Percentiles rank a stretch among this genome's conserved stretches.
phyloP scores from a whole-genome alignment of 2,113 vertebrate species.

The Corapipo altera region DNA sequence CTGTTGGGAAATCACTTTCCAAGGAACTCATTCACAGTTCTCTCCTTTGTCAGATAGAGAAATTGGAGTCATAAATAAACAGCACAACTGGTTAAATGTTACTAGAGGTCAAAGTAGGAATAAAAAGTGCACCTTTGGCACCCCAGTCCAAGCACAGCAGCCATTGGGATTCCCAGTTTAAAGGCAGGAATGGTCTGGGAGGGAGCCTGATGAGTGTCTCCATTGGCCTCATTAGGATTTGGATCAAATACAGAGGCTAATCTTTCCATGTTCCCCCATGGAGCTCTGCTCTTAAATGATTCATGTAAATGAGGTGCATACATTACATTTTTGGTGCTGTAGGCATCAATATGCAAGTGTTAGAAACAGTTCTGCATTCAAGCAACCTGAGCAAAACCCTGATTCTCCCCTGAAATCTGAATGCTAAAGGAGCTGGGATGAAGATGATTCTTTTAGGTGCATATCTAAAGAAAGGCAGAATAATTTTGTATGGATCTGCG shows the following conservation, averaged over 20 bases:
- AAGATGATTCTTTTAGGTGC: background rate
- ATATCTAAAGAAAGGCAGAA: background rate
- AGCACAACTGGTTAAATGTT: background rate
- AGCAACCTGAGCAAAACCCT: constrained; percentile 9
- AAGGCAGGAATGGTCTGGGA: background rate
- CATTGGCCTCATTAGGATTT: constrained; percentile 23
- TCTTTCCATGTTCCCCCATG: background rate
- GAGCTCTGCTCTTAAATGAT: constrained; percentile 2
- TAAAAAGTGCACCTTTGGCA: background rate
- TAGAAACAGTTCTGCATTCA: background rate
- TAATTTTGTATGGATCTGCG: background rate
- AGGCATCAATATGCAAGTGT: constrained; percentile 18
- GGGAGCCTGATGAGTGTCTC: background rate
- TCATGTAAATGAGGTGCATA: constrained; percentile 19
- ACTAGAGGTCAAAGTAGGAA: background rate
- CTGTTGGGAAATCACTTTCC: background rate
- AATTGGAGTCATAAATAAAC: background rate
- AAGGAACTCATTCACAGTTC: background rate
- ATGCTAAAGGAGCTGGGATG: background rate
- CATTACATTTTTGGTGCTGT: constrained; percentile 12
- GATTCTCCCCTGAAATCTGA: background rate
- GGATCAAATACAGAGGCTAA: background rate
- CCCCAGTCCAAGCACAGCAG: background rate
- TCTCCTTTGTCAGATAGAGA: background rate
- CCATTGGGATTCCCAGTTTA: background rate